Conservation (phyloP, 2,888 invertebrate genomes). For the Orchestes rusci region DNA sequence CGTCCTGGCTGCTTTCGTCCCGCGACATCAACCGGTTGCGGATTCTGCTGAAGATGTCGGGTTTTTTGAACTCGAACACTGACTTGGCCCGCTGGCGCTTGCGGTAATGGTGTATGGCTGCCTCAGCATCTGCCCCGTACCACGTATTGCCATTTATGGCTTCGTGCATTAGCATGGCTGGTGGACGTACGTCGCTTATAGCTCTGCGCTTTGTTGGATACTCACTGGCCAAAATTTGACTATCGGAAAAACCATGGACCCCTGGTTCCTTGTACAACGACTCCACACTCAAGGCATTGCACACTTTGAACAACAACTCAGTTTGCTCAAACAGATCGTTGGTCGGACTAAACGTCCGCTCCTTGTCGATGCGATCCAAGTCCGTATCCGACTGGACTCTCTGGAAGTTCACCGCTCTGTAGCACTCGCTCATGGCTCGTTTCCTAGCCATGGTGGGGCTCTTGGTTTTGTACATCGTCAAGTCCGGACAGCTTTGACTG, state of each 20-base stretch:
- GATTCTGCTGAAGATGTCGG: conserved; percentile 19
- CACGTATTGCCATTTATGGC: conserved; percentile 53
- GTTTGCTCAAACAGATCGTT: conserved; percentile 68
- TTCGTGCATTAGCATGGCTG: conserved; percentile 40
- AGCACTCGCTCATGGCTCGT: conserved; percentile 61
- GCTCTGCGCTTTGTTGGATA: conserved; percentile 50
- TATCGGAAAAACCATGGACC: conserved; percentile 65
- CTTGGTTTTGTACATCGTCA: conserved; percentile 51
- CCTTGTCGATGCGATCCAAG: conserved; percentile 65
- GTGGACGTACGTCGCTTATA: conserved; percentile 50
- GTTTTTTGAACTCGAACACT: conserved; percentile 27
- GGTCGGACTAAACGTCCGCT: conserved; percentile 62
- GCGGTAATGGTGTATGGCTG: conserved; percentile 50
- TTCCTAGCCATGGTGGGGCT: conserved; percentile 42
- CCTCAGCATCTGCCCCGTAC: conserved; percentile 59
- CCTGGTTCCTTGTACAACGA: conserved; percentile 46
- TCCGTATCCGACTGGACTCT: conserved; percentile 74
- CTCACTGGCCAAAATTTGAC: conserved; percentile 67
- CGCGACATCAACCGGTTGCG: conserved; percentile 17
- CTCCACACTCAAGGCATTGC: conserved; percentile 63
- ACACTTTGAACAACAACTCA: conserved; percentile 68
- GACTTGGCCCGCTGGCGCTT: conserved; percentile 25
- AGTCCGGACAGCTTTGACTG: conserved; percentile 65
- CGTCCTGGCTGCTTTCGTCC: conserved; percentile 27
- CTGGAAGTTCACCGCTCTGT: conserved; percentile 38